Evolutionary conservation across 2,888 invertebrate species (phyloP).

Genomic region (Gerris lacustris): DNA sequence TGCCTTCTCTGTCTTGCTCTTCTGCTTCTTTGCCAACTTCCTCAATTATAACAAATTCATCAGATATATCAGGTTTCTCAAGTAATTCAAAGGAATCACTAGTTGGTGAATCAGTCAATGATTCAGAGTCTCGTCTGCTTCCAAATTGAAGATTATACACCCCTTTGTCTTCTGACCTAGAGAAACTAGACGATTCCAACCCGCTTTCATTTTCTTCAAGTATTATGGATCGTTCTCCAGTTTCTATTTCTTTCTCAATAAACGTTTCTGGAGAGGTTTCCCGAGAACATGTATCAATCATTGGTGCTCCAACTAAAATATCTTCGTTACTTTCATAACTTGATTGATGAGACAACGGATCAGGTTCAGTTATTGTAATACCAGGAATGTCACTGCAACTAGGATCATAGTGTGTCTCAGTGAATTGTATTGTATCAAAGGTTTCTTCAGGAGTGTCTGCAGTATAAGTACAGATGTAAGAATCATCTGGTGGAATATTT

Average conservation of each 20-base stretch:
- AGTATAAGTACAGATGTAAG: neutral
- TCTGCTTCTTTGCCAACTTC: slow-evolving; percentile 77
- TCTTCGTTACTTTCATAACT: slow-evolving; percentile 36
- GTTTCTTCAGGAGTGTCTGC: neutral
- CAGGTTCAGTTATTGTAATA: slow-evolving; percentile 50
- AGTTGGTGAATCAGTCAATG: slow-evolving; percentile 53
- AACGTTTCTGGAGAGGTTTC: slow-evolving; percentile 49
- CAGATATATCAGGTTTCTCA: slow-evolving; percentile 73
- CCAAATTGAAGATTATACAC: slow-evolving; percentile 36
- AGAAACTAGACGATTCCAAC: slow-evolving; percentile 41
- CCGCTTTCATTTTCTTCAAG: slow-evolving; percentile 42
- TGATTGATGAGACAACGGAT: slow-evolving; percentile 38
- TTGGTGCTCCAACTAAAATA: slow-evolving; percentile 35
- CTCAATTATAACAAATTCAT: slow-evolving; percentile 77
- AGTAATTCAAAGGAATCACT: slow-evolving; percentile 79
- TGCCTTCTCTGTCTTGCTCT: slow-evolving; percentile 70
- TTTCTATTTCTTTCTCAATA: slow-evolving; percentile 47
- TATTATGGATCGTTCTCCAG: slow-evolving; percentile 47
- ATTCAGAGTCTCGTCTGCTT: slow-evolving; percentile 37
- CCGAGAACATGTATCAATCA: slow-evolving; percentile 50
- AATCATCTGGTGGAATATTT: slow-evolving; percentile 5
- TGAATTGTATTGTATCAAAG: neutral
- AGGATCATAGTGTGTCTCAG: neutral
- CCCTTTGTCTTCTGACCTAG: slow-evolving; percentile 47
- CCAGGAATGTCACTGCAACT: slow-evolving; percentile 40